Evolutionary conservation across 2,797 vertebrate genomes (phyloP), one percentile per base, ranked within the genome.

Genomic region (Propithecus perrieri): DNA sequence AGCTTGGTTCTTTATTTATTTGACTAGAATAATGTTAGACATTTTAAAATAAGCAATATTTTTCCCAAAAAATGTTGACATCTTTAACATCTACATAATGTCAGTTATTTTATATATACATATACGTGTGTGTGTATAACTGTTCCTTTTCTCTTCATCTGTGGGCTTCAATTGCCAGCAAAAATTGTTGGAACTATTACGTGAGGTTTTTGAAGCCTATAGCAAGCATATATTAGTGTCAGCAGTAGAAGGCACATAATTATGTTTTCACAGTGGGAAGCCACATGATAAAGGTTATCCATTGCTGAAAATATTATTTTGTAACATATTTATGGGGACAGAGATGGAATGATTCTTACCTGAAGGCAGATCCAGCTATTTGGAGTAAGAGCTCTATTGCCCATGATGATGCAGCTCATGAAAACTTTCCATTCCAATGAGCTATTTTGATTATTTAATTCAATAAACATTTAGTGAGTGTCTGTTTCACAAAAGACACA

Each of bases 21-120:
- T 98, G 86, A 43, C 43, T 96, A 93, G 85, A 96, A 94, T 87
- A 95, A 91, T 91, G 74, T 93, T 95, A 97, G 65, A 85, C 91
- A 96, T 96, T 97, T 95, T 80, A 84, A 97, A 95, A 96, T 96
- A 96, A 95, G 57, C 97, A 95, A 78, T 69, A 93, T 84, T 83
- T 72, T 18, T 17, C 28, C 6, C 28, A 7, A 14, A 78, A 90
- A 94, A 89, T 67, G 69, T 89, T 89, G 65, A 94, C 43, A 55
- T 95, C 46, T 97, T 91, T 93, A 97, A 85, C 61, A 84, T 93
- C 55, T 83, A 76, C 50, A 67, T 92, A 89, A 93, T 86, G 59
- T 90, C 69, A 71, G n/a, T 57, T 50, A 83, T 79, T 43, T 48
- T 38, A 48, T 78, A 53, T 43, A 35, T 57, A 87, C 24, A 35